These are phyloP conservation scores for Dryomyza anilis DNA, from an alignment of 2,888 invertebrate genomes.

Conservation along the genomic window DNA sequence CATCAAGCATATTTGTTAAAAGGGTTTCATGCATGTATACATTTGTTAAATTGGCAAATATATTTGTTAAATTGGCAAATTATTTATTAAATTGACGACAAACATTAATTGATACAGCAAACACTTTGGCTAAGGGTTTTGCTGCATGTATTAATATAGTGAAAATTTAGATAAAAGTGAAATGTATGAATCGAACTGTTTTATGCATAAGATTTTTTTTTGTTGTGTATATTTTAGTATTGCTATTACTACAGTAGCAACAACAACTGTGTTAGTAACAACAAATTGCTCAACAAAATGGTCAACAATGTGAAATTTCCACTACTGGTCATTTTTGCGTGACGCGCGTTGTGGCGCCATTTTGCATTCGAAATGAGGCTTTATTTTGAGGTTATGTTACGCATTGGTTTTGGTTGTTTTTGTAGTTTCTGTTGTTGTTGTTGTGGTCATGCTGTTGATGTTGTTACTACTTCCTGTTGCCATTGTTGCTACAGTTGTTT, in stretches of 20 bases:
- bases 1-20: too few relatives aligned
- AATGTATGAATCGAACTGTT: too few relatives aligned
- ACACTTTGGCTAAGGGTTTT: too few relatives aligned
- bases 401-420: slow-evolving; percentile 32
- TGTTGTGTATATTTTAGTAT: too few relatives aligned
- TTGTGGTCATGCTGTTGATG: slow-evolving; percentile 23
- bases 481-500: slow-evolving; percentile 11
- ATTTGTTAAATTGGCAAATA: too few relatives aligned
- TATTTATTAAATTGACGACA: too few relatives aligned
- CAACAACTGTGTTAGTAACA: slow-evolving; percentile 8
- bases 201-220: too few relatives aligned
- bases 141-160: too few relatives aligned
- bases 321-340: slow-evolving; percentile 26
- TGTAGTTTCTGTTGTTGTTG: slow-evolving; percentile 33
- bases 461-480: slow-evolving; percentile 3
- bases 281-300: not conserved
- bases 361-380: slow-evolving; percentile 24
- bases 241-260: not conserved
- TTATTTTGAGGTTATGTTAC: slow-evolving; percentile 33
- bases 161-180: too few relatives aligned
- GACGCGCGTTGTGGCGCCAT: not conserved
- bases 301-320: slow-evolving; percentile 17
- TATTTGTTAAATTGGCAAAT: too few relatives aligned
- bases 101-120: too few relatives aligned
- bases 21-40: too few relatives aligned